Percentiles rank a stretch among this genome's conserved stretches.
Evolutionary conservation across 35 echinoderm and acorn worm genomes (phyloP).

Genomic region (Lytechinus pictus): DNA sequence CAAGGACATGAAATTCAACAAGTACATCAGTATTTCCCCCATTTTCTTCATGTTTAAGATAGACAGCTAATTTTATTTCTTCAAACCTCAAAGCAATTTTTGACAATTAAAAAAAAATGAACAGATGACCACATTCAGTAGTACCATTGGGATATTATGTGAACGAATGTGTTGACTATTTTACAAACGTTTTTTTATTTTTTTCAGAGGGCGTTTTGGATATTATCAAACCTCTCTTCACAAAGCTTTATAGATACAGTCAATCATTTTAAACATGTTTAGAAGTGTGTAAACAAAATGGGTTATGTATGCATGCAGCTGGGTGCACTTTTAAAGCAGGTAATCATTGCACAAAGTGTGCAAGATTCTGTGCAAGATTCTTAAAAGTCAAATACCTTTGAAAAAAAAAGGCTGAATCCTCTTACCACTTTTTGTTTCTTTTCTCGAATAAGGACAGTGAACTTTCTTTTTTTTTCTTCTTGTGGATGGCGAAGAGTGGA

Average conservation of each 20-base stretch:
- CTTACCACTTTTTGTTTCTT: not conserved
- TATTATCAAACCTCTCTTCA: too few relatives aligned
- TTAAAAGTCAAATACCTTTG: not conserved
- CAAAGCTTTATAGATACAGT: too few relatives aligned
- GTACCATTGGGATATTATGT: too few relatives aligned
- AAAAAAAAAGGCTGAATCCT: not conserved
- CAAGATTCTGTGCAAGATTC: not conserved
- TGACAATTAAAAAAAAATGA: too few relatives aligned
- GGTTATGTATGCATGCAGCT: too few relatives aligned
- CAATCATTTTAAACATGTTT: not conserved
- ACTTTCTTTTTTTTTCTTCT: not conserved
- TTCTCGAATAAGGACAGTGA: not conserved
- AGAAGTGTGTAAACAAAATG: not conserved
- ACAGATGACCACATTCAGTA: too few relatives aligned
- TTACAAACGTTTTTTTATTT: too few relatives aligned
- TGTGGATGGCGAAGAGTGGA: not conserved
- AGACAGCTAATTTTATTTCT: too few relatives aligned
- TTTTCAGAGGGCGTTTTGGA: too few relatives aligned
- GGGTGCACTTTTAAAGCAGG: too few relatives aligned
- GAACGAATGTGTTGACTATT: too few relatives aligned
- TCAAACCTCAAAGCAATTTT: too few relatives aligned
- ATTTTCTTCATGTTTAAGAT: not conserved
- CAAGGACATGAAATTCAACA: not conserved
- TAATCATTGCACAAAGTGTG: not conserved
- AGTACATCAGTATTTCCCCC: not conserved